Percentiles rank a stretch among this genome's conserved stretches.
Conservation (phyloP, 1,140 invertebrate genomes). For the Drosophila teissieri region DNA sequence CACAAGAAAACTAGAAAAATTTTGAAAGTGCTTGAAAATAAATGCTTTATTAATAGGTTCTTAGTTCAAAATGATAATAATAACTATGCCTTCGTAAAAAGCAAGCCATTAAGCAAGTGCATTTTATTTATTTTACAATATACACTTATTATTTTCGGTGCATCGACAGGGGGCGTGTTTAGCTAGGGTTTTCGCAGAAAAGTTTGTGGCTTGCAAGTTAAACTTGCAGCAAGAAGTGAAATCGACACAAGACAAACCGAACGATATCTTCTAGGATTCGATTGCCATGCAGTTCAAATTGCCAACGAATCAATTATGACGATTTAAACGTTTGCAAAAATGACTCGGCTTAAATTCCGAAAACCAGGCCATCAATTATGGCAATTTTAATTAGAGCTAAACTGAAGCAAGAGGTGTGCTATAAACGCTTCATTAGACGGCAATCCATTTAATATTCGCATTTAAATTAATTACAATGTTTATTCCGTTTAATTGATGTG, state of each 20-base stretch:
- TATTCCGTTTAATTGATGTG: constrained; percentile 41
- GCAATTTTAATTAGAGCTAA: constrained; percentile 22
- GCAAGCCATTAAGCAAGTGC: too few relatives aligned
- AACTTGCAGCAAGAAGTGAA: constrained; percentile 20
- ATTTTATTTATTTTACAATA: neutral
- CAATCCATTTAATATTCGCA: constrained; percentile 39
- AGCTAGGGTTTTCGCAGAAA: neutral
- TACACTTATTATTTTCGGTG: neutral
- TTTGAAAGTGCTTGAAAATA: neutral
- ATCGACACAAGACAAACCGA: constrained; percentile 5
- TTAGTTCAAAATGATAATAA: too few relatives aligned
- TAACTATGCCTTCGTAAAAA: too few relatives aligned
- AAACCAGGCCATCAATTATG: constrained; percentile 16
- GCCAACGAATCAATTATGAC: constrained; percentile 5
- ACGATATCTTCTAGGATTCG: neutral
- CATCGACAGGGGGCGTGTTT: neutral
- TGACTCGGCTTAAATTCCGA: neutral
- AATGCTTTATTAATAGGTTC: too few relatives aligned
- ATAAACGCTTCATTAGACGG: constrained; percentile 27
- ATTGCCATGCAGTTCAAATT: neutral
- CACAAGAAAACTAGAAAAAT: neutral
- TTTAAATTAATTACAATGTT: constrained; percentile 48
- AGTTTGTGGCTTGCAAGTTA: constrained; percentile 29
- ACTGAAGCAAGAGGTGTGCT: neutral
- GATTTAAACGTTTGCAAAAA: neutral